phyloP scores from a whole-genome alignment of 2,888 invertebrate species.

The Polydesmus complanatus region DNA sequence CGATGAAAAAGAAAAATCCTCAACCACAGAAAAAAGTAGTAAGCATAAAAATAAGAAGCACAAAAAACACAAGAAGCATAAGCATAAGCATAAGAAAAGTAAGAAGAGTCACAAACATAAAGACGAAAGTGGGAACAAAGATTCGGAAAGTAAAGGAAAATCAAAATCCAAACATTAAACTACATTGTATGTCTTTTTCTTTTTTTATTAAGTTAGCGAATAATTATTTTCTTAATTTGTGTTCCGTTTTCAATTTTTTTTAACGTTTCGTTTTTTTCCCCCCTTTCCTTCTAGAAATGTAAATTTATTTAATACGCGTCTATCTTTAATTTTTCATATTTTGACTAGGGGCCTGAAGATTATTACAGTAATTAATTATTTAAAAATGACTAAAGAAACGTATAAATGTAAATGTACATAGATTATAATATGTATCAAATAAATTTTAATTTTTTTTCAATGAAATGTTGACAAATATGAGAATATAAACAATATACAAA shows the following conservation, averaged over 20 bases:
- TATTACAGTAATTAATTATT: too few relatives aligned
- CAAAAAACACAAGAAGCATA: conserved; percentile 18
- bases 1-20: not conserved
- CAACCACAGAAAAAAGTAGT: not conserved
- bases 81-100: conserved; percentile 17
- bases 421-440: too few relatives aligned
- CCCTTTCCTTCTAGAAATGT: too few relatives aligned
- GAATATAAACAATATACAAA: too few relatives aligned
- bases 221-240: not conserved
- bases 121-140: not conserved
- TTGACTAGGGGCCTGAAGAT: too few relatives aligned
- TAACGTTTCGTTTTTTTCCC: not conserved
- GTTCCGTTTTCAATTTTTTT: not conserved
- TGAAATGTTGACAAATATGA: too few relatives aligned
- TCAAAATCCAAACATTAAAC: not conserved
- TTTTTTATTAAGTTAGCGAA: too few relatives aligned
- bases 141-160: not conserved
- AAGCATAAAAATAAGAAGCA: conserved; percentile 16
- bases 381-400: too few relatives aligned
- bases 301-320: too few relatives aligned
- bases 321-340: too few relatives aligned
- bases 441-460: too few relatives aligned
- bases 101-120: conserved; percentile 15
- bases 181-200: not conserved
- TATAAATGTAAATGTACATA: too few relatives aligned